Evolutionary conservation across 2,888 invertebrate genomes (phyloP), one percentile per base, ranked within the genome.

Genomic region (Synergus umbraculus): DNA sequence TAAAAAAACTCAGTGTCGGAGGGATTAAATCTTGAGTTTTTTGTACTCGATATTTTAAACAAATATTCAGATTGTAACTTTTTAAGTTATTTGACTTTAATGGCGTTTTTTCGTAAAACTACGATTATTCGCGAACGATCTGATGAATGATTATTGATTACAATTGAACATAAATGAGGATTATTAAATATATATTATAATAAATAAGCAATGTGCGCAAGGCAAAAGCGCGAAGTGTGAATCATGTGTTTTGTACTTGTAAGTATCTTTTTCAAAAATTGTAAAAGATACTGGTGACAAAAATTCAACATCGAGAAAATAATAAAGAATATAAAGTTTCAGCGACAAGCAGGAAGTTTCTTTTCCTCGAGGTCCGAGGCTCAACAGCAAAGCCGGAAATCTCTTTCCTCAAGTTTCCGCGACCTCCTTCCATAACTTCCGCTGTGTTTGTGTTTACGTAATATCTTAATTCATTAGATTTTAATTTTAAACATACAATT

Each of bases 291-390:
- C 54, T 22, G 18, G 22, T 8, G 13, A 46, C 8, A 15, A 49
- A 37, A 73, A 54, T 73, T 46, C 12, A 49, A 73, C 37, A 69
- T 46, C 13, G 46, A 69, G 29, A 46, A 69, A 69, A 37, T 29
- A 69, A 69, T 69, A 69, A 69, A 46, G 69, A 69, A 49, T 37
- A 54, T 73, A 54, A 73, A 49, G 54, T 73, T 49, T 73, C 73
- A 73, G 12, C 37, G n/a, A 37, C 18, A 73, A 73, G 9, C 69
- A n/a, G 69, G 69, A 73, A 73, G 49, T 54, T 66, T 43, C n/a
- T 73, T 73, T 73, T 73, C 54, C 22, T 69, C 22, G 15, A 49
- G 37, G 10, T 54, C 73, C 15, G 37, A 41, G 37, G 41, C 54
- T 54, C 41, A 29, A 12, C n/a, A n/a, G n/a, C 8, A 22, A 54